phyloP scores from a whole-genome alignment of 2,888 invertebrate species.

The Smittia sp. region DNA sequence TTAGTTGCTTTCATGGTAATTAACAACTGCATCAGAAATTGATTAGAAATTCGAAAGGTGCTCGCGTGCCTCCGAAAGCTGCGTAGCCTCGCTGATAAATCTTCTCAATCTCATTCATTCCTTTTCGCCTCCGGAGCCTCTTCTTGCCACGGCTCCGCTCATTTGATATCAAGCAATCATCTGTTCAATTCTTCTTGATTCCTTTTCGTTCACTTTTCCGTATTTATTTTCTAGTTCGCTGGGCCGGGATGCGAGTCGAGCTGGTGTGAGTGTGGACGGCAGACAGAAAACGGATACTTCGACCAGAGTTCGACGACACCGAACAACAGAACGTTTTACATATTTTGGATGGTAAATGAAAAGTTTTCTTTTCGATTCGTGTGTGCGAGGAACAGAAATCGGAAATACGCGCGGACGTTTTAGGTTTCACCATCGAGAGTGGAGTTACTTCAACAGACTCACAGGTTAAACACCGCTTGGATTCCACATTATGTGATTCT shows the following conservation, averaged over 20 bases:
- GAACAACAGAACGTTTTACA: constrained; percentile 6
- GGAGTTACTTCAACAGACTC: no score
- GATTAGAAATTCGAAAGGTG: background rate
- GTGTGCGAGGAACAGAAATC: constrained; percentile 8
- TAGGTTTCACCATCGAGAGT: constrained; percentile 10
- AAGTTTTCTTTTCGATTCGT: background rate
- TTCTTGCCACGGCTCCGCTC: background rate
- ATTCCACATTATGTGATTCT: no score
- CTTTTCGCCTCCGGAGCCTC: background rate
- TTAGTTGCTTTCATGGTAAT: no score
- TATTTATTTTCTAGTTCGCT: constrained; percentile 17
- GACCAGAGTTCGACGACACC: constrained; percentile 28
- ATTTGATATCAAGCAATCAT: constrained; percentile 27
- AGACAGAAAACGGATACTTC: constrained; percentile 19
- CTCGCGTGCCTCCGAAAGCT: no score
- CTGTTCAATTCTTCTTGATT: constrained; percentile 21
- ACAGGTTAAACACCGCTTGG: no score
- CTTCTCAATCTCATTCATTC: background rate
- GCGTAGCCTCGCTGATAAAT: background rate
- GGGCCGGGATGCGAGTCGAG: background rate
- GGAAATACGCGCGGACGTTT: constrained; percentile 15
- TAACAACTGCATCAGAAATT: background rate
- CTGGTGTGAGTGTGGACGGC: constrained; percentile 9
- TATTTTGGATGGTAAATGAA: background rate
- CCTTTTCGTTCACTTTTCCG: background rate